phyloP scores from a whole-genome alignment of 2,113 vertebrate genomes.

The Piliocolobus tephrosceles region DNA sequence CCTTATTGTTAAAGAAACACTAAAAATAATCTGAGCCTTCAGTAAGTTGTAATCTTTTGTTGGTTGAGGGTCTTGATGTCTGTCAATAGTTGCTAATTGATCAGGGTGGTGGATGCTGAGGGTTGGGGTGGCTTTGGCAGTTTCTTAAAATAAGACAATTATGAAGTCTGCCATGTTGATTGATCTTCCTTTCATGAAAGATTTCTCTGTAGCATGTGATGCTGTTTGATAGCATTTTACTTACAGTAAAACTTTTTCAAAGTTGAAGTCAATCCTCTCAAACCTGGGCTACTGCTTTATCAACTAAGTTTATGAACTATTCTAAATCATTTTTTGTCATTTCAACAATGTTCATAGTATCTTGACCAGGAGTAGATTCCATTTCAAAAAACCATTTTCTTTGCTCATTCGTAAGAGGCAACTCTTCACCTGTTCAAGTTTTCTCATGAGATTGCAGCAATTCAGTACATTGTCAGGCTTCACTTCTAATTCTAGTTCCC shows the following conservation, averaged over 20 bases:
- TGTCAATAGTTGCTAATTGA: not conserved
- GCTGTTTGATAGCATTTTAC: not conserved
- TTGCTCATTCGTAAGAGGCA: not conserved
- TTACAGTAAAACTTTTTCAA: not conserved
- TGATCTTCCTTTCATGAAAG: not conserved
- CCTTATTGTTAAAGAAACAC: not conserved
- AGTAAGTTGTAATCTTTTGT: not conserved
- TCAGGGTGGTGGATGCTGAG: not conserved
- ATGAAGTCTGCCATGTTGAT: not conserved
- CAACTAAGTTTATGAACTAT: not conserved
- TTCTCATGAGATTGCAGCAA: not conserved
- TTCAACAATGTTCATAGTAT: not conserved
- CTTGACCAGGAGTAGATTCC: not conserved
- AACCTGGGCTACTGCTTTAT: not conserved
- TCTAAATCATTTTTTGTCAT: not conserved
- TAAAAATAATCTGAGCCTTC: not conserved
- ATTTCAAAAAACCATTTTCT: not conserved
- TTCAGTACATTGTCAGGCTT: not conserved
- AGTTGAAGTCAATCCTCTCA: not conserved
- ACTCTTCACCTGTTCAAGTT: not conserved
- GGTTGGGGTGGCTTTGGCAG: not conserved
- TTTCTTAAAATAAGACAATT: not conserved
- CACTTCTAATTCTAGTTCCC: not conserved
- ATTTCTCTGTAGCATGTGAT: not conserved
- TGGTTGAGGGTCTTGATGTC: not conserved